Base-by-base conservation (phyloP, 1,140 invertebrate species). In the Calephelis virginiensis region DNA sequence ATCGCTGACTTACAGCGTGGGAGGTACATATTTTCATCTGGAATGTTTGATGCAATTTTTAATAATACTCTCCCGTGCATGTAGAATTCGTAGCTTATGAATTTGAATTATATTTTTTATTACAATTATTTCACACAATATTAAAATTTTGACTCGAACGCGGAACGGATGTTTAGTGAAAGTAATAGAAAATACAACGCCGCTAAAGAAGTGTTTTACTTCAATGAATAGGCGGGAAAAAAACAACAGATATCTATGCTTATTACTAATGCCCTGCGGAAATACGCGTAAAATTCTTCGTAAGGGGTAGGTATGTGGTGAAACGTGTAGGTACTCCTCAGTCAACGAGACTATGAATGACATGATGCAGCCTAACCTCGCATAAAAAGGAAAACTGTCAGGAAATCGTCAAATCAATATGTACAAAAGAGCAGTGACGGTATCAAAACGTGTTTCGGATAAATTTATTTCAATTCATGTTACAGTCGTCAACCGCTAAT, bases 381-480 rank as follows among this genome's bases (percentile, higher is more conserved):
- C n/a, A 49, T 49, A 6, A 13, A 49, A 49, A 49, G n/a, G n/a
- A 49, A 8, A 49, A 49, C 8, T 7, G n/a, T 13, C 11, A 49
- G n/a, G 48, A 13, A 49, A 14, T 13, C 11, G 48, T 49, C 48
- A 49, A 13, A 49, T 49, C n/a, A 49, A 49, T 5, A 13, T 56
- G 37, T 28, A 56, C 37, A 56, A 56, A 56, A 56, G 53, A 56
- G 53, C 53, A 37, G 17, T 56, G 53, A 56, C 53, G 53, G 17
- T 56, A 56, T 56, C 53, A 56, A 56, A 56, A 56, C 53, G 53
- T 56, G 53, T 53, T 56, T 37, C 53, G 53, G 53, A 56, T 56
- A 37, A 56, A 56, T 14, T 56, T 56, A 56, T 53, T 53, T 53
- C 50, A 53, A 53, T 53, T 53, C 28, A 53, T 53, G 28, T 53